Base-by-base conservation (phyloP, 2,113 vertebrate species). In the Tympanuchus pallidicinctus region DNA sequence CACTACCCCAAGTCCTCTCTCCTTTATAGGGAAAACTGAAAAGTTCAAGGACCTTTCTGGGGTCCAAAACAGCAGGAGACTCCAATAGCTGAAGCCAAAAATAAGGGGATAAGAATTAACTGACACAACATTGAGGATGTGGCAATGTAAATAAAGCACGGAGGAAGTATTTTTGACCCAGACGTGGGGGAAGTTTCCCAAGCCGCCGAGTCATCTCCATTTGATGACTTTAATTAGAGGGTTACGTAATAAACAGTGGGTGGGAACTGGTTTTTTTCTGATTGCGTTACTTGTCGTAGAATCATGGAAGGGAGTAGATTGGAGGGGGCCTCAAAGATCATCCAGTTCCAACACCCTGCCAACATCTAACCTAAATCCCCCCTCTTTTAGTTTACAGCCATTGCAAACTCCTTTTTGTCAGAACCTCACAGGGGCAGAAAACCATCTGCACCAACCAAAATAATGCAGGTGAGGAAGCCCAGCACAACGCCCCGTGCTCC, bases 221-320 rank as follows among this genome's bases (percentile, higher is more conserved):
- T 67, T 54, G 70, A 87, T 87, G 64, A 52, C 73, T 89, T 89
- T 90, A 93, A 93, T 92, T 63, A 96, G 61, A 56, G 1, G 19
- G 14, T 89, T 90, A 64, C 17, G 78, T 69, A 75, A 93, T 47
- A 3, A 81, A 22, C 65, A 69, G 84, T 20, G 67, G 89, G 91
- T 91, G 71, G 87, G 85, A 61, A 73, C 30, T 3, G 0, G 47
- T 27, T 36, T 12, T 61, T 75, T 45, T 56, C 25, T 70, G 83
- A 28, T 3, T 25, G 24, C 22, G 27, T 47, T 65, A 43, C 69
- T 50, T 34, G 65, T 66, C 76, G 15, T 32, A 32, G 30, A 57
- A 32, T 32, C 54, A 25, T 18, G 30, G 54, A 28, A 28, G 9
- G 27, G 52, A 15, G 52, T 54, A 54, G 27, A 15, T 30, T 54